Conservation (phyloP, 1,140 invertebrate species). For the Ceratosolen solmsi region DNA sequence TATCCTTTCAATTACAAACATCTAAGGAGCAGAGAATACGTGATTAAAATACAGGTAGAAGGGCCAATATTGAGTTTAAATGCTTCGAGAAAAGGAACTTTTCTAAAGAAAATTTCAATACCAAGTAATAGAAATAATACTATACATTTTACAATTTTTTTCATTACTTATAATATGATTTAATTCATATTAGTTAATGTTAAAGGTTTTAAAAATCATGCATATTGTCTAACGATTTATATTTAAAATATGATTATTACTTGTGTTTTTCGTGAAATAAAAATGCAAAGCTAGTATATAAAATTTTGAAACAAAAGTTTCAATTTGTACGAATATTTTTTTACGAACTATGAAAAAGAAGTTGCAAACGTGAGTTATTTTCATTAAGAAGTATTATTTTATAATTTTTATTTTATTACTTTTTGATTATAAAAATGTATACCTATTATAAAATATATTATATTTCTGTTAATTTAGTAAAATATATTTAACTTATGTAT, state of each 20-base stretch:
- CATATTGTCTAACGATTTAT: not conserved
- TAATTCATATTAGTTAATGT: too few relatives aligned
- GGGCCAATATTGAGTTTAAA: not conserved
- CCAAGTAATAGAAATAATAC: not conserved
- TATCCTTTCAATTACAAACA: not conserved
- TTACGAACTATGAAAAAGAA: slow-evolving; percentile 13
- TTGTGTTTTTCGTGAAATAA: not conserved
- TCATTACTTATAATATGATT: too few relatives aligned
- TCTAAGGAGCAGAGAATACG: not conserved
- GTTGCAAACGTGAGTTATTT: not conserved
- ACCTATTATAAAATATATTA: too few relatives aligned
- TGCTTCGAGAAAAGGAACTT: not conserved
- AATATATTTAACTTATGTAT: too few relatives aligned
- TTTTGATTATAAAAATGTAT: too few relatives aligned
- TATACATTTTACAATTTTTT: not conserved
- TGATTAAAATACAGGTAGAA: slow-evolving; percentile 7
- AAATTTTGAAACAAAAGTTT: not conserved
- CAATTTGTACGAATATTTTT: slow-evolving; percentile 3
- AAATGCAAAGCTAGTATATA: not conserved
- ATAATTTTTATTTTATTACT: not conserved
- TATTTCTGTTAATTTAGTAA: too few relatives aligned
- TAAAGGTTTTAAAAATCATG: not conserved
- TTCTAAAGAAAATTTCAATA: not conserved
- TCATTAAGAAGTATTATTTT: not conserved
- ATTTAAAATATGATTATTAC: not conserved